Evolutionary conservation across 1,140 invertebrate genomes (phyloP).

Genomic region (Ceratina australensis): DNA sequence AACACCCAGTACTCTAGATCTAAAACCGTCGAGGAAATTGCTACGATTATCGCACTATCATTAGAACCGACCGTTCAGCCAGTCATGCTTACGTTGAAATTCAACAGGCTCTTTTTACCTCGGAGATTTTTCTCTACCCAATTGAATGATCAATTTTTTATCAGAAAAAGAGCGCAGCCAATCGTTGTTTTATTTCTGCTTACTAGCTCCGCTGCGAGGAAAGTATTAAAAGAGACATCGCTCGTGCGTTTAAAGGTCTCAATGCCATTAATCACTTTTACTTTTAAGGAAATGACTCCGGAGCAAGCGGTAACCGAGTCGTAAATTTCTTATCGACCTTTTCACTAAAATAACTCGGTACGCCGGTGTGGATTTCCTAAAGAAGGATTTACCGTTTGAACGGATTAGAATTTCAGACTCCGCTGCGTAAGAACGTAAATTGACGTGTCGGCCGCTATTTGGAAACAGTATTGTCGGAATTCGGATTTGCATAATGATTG

Average conservation of each 20-base stretch:
- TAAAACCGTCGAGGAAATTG: slow-evolving; percentile 19
- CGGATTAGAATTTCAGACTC: too few relatives aligned
- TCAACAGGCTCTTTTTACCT: neutral
- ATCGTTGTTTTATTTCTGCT: too few relatives aligned
- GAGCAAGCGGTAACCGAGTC: too few relatives aligned
- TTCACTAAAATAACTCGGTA: slow-evolving; percentile 20
- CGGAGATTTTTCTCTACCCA: neutral
- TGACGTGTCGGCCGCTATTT: slow-evolving; percentile 8
- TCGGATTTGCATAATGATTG: slow-evolving; percentile 66
- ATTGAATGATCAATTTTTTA: too few relatives aligned
- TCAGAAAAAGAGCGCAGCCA: too few relatives aligned
- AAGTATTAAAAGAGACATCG: too few relatives aligned
- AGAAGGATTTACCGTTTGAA: slow-evolving; percentile 45
- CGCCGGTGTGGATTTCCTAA: slow-evolving; percentile 6
- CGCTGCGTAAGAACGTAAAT: neutral
- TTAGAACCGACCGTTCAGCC: neutral
- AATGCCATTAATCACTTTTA: too few relatives aligned
- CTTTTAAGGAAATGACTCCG: too few relatives aligned
- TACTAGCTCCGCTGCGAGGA: too few relatives aligned
- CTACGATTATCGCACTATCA: neutral
- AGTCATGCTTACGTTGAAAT: neutral
- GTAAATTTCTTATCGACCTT: neutral
- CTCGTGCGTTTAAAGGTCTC: too few relatives aligned
- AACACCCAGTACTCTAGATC: slow-evolving; percentile 15
- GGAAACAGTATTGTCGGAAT: slow-evolving; percentile 64